Evolutionary conservation across 1,140 invertebrate species (phyloP), one percentile per base, ranked within the genome.

Genomic region (Brachionus plicatilis): DNA sequence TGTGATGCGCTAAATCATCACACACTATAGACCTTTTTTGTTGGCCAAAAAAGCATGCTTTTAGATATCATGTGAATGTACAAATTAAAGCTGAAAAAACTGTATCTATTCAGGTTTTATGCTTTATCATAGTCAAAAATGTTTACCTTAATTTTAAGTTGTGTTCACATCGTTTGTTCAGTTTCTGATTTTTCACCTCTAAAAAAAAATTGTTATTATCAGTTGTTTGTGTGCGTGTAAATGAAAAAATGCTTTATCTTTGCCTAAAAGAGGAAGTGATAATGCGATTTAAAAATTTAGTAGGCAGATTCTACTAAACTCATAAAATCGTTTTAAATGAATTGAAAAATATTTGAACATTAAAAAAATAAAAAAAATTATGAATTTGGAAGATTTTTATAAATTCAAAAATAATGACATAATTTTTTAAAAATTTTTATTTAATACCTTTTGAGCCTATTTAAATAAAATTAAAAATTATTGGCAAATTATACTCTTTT

Each of bases 61-160:
- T 60, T 60, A 20, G 20, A 9, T 60, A 41, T 68, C 66, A 68
- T 29, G 66, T 68, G 66, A 68, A 12, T 68, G n/a, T 29, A 68
- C 29, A 68, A 33, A 14, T 37, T 68, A 41, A 68, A 68, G 53
- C 53, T 20, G 20, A 60, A 27, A 8, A 24, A 60, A 20, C 53
- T 60, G 53, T 60, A 60, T 60, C 53, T 8, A 60, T 60, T 60
- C 53, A 60, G 53, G 17, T 20, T 53, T 9, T 60, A 20, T 24
- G 53, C 5, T 60, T 60, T 20, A 60, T 60, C 53, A 60, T 20
- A 60, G 20, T 6, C 12, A 68, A 37, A 29, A 43, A 20, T 43
- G n/a, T 17, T 72, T 72, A 72, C 68, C 68, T 72, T 72, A 43
- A 72, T 72, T 72, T 72, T 7, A 45, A 7, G 33, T 11, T 72